phyloP scores from a whole-genome alignment of 2,888 invertebrate species.

The Plebejus anna region DNA sequence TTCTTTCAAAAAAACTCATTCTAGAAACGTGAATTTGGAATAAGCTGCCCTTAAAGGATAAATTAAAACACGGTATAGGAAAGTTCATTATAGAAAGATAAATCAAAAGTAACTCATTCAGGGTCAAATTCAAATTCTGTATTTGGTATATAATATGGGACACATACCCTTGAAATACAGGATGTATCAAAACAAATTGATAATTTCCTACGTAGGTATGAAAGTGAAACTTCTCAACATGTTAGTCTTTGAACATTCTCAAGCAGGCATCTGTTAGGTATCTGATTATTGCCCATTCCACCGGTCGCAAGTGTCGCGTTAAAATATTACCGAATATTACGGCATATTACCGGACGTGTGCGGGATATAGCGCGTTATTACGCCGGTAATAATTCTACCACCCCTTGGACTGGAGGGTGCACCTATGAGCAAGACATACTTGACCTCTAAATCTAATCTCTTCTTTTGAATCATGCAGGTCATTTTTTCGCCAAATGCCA shows the following conservation, averaged over 20 bases:
- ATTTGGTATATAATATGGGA: no score
- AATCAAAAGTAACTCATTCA: no score
- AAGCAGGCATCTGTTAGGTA: slow-evolving; percentile 66
- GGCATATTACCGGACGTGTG: slow-evolving; percentile 44
- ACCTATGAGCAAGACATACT: neutral
- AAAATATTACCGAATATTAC: slow-evolving; percentile 67
- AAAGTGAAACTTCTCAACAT: neutral
- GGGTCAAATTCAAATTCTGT: no score
- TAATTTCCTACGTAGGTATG: neutral
- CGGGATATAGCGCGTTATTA: slow-evolving; percentile 44
- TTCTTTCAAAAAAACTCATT: no score
- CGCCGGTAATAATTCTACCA: slow-evolving; percentile 39
- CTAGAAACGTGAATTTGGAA: no score
- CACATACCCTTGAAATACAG: no score
- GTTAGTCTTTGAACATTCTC: slow-evolving; percentile 49
- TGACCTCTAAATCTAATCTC: slow-evolving; percentile 8
- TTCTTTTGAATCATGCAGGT: neutral
- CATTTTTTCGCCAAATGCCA: neutral
- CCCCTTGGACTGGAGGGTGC: slow-evolving; percentile 10
- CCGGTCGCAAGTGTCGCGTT: slow-evolving; percentile 60
- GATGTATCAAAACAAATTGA: no score
- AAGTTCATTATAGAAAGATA: no score
- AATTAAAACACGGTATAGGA: no score
- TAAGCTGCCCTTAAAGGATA: no score
- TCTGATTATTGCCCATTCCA: slow-evolving; percentile 64